phyloP scores from a whole-genome alignment of 2,113 vertebrate species.

The Neopipo cinnamomea region DNA sequence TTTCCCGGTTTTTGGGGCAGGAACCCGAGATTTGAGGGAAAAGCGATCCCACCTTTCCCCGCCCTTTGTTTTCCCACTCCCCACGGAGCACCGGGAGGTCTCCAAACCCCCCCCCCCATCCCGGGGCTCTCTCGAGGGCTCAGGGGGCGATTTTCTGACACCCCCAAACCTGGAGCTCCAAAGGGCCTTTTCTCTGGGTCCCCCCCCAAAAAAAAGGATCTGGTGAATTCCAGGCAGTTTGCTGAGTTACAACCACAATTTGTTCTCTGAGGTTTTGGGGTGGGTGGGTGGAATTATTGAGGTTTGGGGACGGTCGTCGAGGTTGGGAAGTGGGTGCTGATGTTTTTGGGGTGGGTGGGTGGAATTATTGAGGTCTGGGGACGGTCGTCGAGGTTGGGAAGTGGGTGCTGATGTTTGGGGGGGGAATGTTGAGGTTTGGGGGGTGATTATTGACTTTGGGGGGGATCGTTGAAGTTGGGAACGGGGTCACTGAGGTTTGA shows the following conservation, averaged over 20 bases:
- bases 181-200: too few relatives aligned
- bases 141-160: not conserved
- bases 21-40: not conserved
- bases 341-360: not conserved
- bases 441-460: too few relatives aligned
- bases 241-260: slow-evolving; percentile 39
- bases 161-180: too few relatives aligned
- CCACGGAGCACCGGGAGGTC: too few relatives aligned
- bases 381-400: not conserved
- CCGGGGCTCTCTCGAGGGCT: not conserved
- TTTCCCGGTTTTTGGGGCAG: not conserved
- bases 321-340: not conserved
- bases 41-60: not conserved
- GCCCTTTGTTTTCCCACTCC: too few relatives aligned
- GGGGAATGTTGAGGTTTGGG: too few relatives aligned
- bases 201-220: not conserved
- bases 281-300: not conserved
- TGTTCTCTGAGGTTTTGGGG: too few relatives aligned
- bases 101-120: too few relatives aligned
- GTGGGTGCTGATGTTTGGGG: not conserved
- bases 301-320: not conserved
- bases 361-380: not conserved
- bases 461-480: not conserved
- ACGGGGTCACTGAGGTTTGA: too few relatives aligned
- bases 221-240: not conserved